A percentile compares a stretch with the other conserved stretches of the same genome.
These are phyloP conservation scores for Anolis apletophallus DNA, from an alignment of 2,797 vertebrate genomes.

Conservation along the genomic window DNA sequence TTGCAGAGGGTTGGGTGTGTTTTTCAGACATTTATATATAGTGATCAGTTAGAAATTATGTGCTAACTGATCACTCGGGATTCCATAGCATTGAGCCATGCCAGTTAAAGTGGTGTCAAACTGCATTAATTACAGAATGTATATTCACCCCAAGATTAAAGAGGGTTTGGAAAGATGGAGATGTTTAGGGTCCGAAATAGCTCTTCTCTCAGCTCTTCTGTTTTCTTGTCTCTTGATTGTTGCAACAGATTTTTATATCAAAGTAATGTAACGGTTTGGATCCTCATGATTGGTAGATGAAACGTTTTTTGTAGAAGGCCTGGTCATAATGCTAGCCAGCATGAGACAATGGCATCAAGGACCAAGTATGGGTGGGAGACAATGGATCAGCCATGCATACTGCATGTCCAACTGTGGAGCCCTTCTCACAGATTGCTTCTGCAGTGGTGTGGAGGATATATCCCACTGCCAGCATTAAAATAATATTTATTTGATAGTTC, in stretches of 20 bases:
- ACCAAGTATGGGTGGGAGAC: not conserved
- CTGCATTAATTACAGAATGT: too few relatives aligned
- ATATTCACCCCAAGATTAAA: not conserved
- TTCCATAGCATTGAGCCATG: too few relatives aligned
- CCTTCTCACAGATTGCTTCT: not conserved
- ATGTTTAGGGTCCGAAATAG: not conserved
- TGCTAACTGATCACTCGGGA: too few relatives aligned
- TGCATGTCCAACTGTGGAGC: too few relatives aligned
- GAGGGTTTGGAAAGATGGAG: not conserved
- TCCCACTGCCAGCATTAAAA: not conserved
- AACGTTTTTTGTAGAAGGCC: not conserved
- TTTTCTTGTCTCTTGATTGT: not conserved
- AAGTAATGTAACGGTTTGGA: not conserved
- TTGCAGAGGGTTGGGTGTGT: too few relatives aligned
- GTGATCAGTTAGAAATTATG: too few relatives aligned
- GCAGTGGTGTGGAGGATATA: not conserved
- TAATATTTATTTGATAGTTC: not conserved
- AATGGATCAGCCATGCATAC: too few relatives aligned
- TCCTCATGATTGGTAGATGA: not conserved
- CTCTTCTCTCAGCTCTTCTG: not conserved
- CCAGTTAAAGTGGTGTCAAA: too few relatives aligned
- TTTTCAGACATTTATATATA: too few relatives aligned
- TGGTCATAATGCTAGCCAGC: not conserved
- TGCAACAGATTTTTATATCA: not conserved
- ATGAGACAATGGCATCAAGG: not conserved